Base-by-base conservation (phyloP, 2,797 vertebrate genomes). In the Ispidina picta region DNA sequence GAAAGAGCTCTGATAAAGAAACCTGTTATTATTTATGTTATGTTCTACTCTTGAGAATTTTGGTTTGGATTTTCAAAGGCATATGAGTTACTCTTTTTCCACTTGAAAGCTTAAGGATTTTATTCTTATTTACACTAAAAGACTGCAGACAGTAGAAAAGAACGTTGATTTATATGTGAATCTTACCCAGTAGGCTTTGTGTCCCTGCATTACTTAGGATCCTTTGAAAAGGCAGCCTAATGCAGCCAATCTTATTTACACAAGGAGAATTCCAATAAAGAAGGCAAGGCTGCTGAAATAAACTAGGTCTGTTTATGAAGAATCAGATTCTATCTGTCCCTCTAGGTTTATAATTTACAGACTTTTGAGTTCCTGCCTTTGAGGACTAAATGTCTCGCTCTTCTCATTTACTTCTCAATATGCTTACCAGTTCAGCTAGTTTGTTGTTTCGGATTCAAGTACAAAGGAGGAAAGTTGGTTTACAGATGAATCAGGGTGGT, bases 21-120 rank as follows among this genome's bases (percentile, higher is more conserved):
- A 71, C 21, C 22, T 9, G 29, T n/a, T 86, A 16, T 84, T 92
- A 63, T 92, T 88, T 90, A 92, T 84, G 25, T 35, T 59, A 1
- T 37, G 11, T 58, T 88, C 39, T 85, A 26, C 69, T 89, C 85
- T 72, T 59, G 74, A 79, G 74, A 81, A 43, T 35, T 83, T 26
- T 62, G 35, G 44, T 15, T 88, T 78, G 71, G 44, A 69, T 93
- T 93, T 94, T 92, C 71, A 89, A 88, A 88, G 64, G 48, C 72
- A 65, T 23, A 48, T 11, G 31, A 77, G 35, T 80, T 72, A 59
- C 31, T 71, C 44, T 75, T 86, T 91, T 35, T 88, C 29, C 54
- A 52, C 52, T 10, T 64, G 68, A 82, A 86, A 90, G 31, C 56
- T 90, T 78, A 65, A 49, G 49, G 64, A 55, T 81, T 91, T 94